These are phyloP conservation scores for Drosophila parvula DNA, from an alignment of 1,140 invertebrate species.

Conservation along the genomic window DNA sequence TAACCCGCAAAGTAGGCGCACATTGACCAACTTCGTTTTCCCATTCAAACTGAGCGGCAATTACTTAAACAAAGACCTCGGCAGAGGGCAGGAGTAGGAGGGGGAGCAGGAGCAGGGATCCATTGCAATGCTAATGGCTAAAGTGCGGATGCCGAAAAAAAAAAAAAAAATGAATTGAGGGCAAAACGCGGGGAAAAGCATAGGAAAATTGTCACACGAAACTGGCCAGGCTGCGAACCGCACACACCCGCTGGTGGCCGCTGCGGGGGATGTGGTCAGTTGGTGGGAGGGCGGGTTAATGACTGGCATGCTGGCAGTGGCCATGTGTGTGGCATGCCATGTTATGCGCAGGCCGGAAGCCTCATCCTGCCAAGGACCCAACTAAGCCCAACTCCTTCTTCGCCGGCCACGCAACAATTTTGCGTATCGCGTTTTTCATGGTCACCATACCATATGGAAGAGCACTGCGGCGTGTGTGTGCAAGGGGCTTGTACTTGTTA, in stretches of 20 bases:
- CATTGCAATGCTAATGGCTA: constrained; percentile 30
- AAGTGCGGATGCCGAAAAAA: constrained; percentile 24
- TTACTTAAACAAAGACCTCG: constrained; percentile 33
- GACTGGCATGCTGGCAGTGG: constrained; percentile 20
- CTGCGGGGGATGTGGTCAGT: constrained; percentile 33
- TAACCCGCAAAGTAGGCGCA: constrained; percentile 35
- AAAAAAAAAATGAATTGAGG: constrained; percentile 1
- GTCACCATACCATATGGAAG: constrained; percentile 26
- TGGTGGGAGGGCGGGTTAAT: constrained; percentile 34
- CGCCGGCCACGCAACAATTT: constrained; percentile 34
- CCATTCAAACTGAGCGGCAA: constrained; percentile 38
- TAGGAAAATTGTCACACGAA: constrained; percentile 39
- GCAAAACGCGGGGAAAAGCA: constrained; percentile 20
- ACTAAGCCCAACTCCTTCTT: constrained; percentile 23
- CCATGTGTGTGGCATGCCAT: constrained; percentile 25
- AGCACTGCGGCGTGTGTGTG: constrained; percentile 16
- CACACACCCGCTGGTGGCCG: constrained; percentile 19
- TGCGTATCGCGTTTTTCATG: constrained; percentile 45
- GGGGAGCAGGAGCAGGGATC: background rate
- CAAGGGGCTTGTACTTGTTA: constrained; percentile 18
- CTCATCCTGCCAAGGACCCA: constrained; percentile 17
- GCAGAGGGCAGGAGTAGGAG: background rate
- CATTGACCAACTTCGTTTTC: constrained; percentile 33
- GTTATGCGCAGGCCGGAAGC: constrained; percentile 29
- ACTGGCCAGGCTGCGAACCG: constrained; percentile 20